Conservation (phyloP, 2,888 invertebrate genomes). For the Synanthedon myopaeformis region DNA sequence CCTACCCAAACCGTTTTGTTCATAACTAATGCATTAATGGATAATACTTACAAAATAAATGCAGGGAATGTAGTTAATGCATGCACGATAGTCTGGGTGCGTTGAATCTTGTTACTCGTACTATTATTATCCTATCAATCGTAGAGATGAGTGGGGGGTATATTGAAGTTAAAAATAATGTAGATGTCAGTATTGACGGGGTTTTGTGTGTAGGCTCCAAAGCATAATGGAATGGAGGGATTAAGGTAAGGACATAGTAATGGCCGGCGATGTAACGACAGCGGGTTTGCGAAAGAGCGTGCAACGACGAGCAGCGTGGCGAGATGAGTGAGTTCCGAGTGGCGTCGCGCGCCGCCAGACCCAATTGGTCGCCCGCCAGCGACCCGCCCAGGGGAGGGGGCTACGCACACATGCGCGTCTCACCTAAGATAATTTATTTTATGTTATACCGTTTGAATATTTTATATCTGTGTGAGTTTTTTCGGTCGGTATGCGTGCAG, state of each 20-base stretch:
- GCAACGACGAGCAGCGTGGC: slow-evolving; percentile 23
- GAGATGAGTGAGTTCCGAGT: slow-evolving; percentile 48
- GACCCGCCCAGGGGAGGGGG: slow-evolving; percentile 65
- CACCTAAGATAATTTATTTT: slow-evolving; percentile 71
- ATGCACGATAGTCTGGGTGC: too few species aligned
- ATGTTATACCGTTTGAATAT: slow-evolving; percentile 71
- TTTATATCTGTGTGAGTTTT: slow-evolving; percentile 71
- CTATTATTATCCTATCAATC: too few species aligned
- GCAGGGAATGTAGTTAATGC: too few species aligned
- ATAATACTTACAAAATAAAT: too few species aligned
- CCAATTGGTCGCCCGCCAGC: slow-evolving; percentile 61
- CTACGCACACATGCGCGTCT: slow-evolving; percentile 56
- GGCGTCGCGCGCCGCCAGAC: slow-evolving; percentile 68
- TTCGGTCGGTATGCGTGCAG: slow-evolving; percentile 67
- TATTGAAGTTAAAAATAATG: too few species aligned
- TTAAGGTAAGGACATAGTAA: slow-evolving; percentile 30
- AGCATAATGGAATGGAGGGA: slow-evolving; percentile 22
- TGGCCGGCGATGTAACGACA: slow-evolving; percentile 13
- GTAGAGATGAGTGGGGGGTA: too few species aligned
- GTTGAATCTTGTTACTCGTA: too few species aligned
- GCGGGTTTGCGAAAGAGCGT: slow-evolving; percentile 18
- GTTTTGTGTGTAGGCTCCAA: not conserved
- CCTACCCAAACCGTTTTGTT: too few species aligned
- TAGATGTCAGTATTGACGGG: too few species aligned
- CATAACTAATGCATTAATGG: too few species aligned